A percentile compares a stretch with the other conserved stretches of the same genome.
Evolutionary conservation across 2,888 invertebrate species (phyloP).

Genomic region (Oscheius onirici): DNA sequence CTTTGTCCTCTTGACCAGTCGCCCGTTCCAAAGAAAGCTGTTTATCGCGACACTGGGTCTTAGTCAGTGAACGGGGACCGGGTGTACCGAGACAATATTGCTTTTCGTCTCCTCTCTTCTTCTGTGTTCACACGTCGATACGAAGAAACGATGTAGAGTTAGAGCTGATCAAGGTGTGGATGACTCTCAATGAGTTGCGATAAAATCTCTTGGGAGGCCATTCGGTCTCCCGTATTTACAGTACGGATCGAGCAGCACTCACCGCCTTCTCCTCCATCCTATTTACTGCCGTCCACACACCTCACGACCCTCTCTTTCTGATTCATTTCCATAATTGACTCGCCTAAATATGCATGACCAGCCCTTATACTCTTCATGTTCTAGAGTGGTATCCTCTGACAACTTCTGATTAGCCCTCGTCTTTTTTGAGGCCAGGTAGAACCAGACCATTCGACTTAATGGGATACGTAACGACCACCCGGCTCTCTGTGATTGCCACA

Average conservation of each 20-base stretch:
- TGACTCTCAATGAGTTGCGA: background rate
- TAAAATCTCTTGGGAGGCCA: constrained; percentile 26
- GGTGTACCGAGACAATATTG: too few species aligned
- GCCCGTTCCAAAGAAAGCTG: too few species aligned
- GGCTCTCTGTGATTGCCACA: constrained; percentile 2
- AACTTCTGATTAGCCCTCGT: background rate
- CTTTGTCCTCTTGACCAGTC: too few species aligned
- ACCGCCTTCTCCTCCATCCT: background rate
- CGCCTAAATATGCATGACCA: background rate
- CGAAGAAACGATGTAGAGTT: too few species aligned
- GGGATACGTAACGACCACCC: background rate
- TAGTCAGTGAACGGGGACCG: too few species aligned
- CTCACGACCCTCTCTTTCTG: constrained; percentile 21
- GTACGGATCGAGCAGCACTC: constrained; percentile 27
- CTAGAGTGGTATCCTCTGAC: too few species aligned
- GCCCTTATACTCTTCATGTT: background rate
- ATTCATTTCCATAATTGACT: constrained; percentile 29
- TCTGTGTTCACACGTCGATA: too few species aligned
- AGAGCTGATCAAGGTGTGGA: too few species aligned
- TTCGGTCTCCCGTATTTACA: constrained; percentile 24
- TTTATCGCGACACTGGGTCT: too few species aligned
- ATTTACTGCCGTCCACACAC: constrained; percentile 18
- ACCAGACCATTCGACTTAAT: background rate
- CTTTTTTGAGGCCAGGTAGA: background rate
- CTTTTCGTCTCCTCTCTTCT: too few species aligned